Percentiles rank a stretch among this genome's conserved stretches.
phyloP scores from a whole-genome alignment of 1,140 invertebrate species.

The Pseudomyrmex dendroicus region DNA sequence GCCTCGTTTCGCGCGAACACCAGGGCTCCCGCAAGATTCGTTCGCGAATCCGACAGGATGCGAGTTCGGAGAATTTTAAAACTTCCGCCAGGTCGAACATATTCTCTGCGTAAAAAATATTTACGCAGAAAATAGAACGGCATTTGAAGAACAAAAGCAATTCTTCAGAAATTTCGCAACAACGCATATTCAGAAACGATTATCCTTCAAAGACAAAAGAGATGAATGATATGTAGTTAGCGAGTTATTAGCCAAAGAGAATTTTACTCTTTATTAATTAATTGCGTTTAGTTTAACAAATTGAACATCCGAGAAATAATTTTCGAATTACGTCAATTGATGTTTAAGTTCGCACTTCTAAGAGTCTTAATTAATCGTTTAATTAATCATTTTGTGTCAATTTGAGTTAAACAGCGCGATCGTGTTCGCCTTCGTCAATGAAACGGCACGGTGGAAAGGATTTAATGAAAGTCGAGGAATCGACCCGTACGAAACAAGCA shows the following conservation, averaged over 20 bases:
- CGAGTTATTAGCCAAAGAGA: no score
- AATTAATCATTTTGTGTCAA: no score
- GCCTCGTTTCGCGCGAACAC: neutral
- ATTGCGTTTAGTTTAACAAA: no score
- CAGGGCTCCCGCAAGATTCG: neutral
- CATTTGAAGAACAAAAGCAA: neutral
- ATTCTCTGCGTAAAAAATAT: conserved; percentile 32
- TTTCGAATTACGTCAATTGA: no score
- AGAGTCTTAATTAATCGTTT: neutral
- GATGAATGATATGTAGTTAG: neutral
- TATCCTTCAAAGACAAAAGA: neutral
- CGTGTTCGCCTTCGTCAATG: neutral
- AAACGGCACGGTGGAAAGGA: conserved; percentile 3
- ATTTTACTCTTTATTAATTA: no score
- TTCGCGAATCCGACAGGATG: neutral
- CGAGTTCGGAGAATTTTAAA: no score
- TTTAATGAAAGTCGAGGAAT: conserved; percentile 31
- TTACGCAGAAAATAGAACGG: conserved; percentile 15
- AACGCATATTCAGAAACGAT: neutral
- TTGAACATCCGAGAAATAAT: no score
- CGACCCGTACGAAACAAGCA: conserved; percentile 13
- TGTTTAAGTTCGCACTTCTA: no score
- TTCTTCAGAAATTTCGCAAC: neutral
- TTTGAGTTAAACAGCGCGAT: neutral
- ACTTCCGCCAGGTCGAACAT: no score